These are phyloP conservation scores for Aldabrachelys gigantea DNA, from an alignment of 2,113 vertebrate genomes.

Conservation along the genomic window DNA sequence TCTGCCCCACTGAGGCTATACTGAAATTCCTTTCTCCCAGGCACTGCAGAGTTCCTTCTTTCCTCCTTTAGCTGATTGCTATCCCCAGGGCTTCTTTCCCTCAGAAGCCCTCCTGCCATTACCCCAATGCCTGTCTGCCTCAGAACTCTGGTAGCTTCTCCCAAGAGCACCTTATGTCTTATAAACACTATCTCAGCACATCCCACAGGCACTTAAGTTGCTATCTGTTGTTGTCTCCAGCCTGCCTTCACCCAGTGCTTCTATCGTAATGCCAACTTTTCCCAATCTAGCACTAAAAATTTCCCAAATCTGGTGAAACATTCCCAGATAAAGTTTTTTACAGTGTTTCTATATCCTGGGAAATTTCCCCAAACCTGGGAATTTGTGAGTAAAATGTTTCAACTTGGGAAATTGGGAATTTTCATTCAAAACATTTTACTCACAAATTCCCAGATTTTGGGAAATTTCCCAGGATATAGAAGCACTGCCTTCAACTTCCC, in stretches of 20 bases:
- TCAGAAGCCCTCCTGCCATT: not conserved
- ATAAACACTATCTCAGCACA: not conserved
- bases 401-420: too few relatives aligned
- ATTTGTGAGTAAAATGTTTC: too few relatives aligned
- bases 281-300: too few relatives aligned
- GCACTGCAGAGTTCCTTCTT: not conserved
- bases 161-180: not conserved
- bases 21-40: not conserved
- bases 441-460: too few relatives aligned
- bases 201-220: not conserved
- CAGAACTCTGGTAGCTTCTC: not conserved
- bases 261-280: too few relatives aligned
- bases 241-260: not conserved
- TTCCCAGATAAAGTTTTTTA: too few relatives aligned
- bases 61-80: not conserved
- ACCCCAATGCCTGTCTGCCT: not conserved
- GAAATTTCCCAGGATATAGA: too few relatives aligned
- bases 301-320: too few relatives aligned
- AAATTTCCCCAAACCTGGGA: too few relatives aligned
- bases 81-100: too few relatives aligned
- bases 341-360: too few relatives aligned
- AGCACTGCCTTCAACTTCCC: not conserved
- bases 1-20: not conserved
- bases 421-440: too few relatives aligned
- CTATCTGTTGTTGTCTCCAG: not conserved